Evolutionary conservation across 2,888 invertebrate species (phyloP).

Genomic region (Tinea semifulvella): DNA sequence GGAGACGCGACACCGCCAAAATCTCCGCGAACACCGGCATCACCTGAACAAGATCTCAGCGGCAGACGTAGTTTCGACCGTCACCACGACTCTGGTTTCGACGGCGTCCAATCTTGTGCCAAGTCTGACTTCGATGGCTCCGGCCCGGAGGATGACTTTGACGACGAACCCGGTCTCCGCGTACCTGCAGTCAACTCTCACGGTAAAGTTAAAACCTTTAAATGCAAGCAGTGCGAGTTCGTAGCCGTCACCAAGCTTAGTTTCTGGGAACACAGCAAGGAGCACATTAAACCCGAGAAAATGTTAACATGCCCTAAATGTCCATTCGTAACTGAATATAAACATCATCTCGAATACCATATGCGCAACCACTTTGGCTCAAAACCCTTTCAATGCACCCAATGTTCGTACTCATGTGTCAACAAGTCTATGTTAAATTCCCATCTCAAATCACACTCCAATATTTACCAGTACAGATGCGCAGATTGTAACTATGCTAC

Average conservation of each 20-base stretch:
- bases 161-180: slow-evolving; percentile 67
- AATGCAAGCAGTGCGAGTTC: slow-evolving; percentile 92
- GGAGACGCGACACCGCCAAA: slow-evolving; percentile 54
- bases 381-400: slow-evolving; percentile 93
- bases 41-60: slow-evolving; percentile 36
- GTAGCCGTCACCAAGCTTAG: slow-evolving; percentile 87
- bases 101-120: slow-evolving; percentile 37
- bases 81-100: slow-evolving; percentile 61
- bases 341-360: slow-evolving; percentile 98
- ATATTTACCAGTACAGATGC: slow-evolving; percentile 92
- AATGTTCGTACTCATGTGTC: slow-evolving; percentile 92
- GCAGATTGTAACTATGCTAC: slow-evolving; percentile 94
- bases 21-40: slow-evolving; percentile 46
- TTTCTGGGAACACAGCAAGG: slow-evolving; percentile 91
- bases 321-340: slow-evolving; percentile 97
- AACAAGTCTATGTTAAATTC: slow-evolving; percentile 99
- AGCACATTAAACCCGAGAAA: slow-evolving; percentile 94
- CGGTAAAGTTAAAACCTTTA: slow-evolving; percentile 87
- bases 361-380: slow-evolving; percentile 93
- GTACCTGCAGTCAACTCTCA: slow-evolving; percentile 77
- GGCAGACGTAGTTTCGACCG: slow-evolving; percentile 47
- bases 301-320: slow-evolving; percentile 90
- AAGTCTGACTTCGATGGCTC: slow-evolving; percentile 48
- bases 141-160: slow-evolving; percentile 53
- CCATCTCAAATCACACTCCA: slow-evolving; percentile 95